These are phyloP conservation scores for Argentina silus DNA, from an alignment of 2,797 vertebrate genomes.

Conservation along the genomic window DNA sequence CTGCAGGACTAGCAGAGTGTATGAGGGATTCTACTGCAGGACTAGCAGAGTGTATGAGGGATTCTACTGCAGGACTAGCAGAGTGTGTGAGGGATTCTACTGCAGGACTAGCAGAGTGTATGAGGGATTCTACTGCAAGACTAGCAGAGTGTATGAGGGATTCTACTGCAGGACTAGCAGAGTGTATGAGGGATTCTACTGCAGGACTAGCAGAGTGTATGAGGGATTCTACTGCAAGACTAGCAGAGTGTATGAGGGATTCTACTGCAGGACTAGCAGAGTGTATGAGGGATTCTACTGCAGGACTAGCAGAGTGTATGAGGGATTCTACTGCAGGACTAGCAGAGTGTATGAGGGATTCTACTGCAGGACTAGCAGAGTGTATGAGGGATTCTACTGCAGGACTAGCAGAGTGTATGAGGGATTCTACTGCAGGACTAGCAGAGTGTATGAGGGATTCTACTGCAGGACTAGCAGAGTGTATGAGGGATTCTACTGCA, in stretches of 20 bases:
- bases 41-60: conserved; percentile 14
- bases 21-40: too few species aligned
- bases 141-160: conserved; percentile 14
- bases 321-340: too few species aligned
- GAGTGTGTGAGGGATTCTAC: too few species aligned
- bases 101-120: conserved; percentile 12
- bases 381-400: too few species aligned
- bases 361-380: conserved; percentile 9
- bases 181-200: too few species aligned
- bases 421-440: too few species aligned
- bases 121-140: too few species aligned
- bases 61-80: conserved; percentile 6
- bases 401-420: conserved; percentile 12
- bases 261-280: conserved; percentile 8
- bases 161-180: conserved; percentile 7
- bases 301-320: conserved; percentile 12
- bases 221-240: too few species aligned
- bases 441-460: conserved; percentile 14
- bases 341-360: conserved; percentile 14
- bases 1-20: conserved; percentile 12
- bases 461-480: conserved; percentile 11
- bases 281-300: too few species aligned
- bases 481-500: too few species aligned
- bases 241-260: conserved; percentile 14
- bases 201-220: conserved; percentile 12